phyloP scores from a whole-genome alignment of 2,113 vertebrate genomes.

The Lasiurus cinereus region DNA sequence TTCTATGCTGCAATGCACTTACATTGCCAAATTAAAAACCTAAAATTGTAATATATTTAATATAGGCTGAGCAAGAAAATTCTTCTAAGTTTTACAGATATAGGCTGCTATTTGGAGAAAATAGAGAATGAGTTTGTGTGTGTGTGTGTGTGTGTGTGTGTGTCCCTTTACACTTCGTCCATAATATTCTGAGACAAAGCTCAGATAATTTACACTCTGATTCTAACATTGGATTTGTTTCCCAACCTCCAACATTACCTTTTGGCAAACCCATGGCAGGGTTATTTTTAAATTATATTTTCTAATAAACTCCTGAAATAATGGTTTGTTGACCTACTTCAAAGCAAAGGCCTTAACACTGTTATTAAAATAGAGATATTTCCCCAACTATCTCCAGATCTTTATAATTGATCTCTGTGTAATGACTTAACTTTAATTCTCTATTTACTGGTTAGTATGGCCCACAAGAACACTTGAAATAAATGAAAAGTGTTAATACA shows the following conservation, averaged over 20 bases:
- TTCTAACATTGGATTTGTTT: background rate
- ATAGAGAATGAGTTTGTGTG: background rate
- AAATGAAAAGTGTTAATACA: background rate
- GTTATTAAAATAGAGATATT: background rate
- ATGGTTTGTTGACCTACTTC: slow-evolving; percentile 21
- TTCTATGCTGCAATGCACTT: background rate
- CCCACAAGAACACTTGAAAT: background rate
- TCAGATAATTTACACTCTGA: background rate
- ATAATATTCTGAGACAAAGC: background rate
- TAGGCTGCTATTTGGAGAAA: background rate
- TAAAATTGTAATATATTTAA: background rate
- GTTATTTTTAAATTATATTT: slow-evolving; percentile 40
- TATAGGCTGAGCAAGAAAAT: background rate
- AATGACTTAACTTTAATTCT: background rate
- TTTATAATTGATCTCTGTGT: background rate
- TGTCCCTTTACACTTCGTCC: background rate
- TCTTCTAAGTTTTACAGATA: background rate
- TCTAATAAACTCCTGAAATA: background rate
- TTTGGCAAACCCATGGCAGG: background rate
- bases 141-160: background rate
- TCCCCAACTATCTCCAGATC: background rate
- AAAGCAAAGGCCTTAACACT: background rate
- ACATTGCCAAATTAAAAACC: background rate
- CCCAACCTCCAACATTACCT: background rate
- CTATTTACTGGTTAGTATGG: background rate